A percentile compares a stretch with the other conserved stretches of the same genome.
phyloP scores from a whole-genome alignment of 1,140 invertebrate genomes.

The Halyomorpha halys region DNA sequence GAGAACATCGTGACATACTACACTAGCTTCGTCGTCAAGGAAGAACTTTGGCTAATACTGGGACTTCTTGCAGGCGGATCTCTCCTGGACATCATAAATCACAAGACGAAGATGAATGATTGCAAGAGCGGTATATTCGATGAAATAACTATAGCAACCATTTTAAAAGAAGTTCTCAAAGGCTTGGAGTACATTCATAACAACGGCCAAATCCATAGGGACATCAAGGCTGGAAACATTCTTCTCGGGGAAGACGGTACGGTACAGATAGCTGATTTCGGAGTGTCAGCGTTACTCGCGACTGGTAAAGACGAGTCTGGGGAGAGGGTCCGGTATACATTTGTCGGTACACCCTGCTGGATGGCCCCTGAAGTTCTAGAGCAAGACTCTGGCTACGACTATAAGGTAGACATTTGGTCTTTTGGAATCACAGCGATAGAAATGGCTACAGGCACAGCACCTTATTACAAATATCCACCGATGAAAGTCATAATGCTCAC shows the following conservation, averaged over 20 bases:
- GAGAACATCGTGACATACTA: slow-evolving; percentile 99
- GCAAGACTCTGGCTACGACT: slow-evolving; percentile 97
- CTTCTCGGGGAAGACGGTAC: slow-evolving; percentile 94
- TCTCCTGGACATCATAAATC: slow-evolving; percentile 93
- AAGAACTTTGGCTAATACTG: slow-evolving; percentile 94
- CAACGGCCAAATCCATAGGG: slow-evolving; percentile 97
- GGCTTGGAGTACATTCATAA: slow-evolving; percentile 98
- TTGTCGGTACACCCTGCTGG: slow-evolving; percentile 97
- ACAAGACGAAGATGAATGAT: slow-evolving; percentile 82
- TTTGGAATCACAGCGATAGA: slow-evolving; percentile 98
- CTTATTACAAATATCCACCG: slow-evolving; percentile 97
- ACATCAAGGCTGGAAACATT: slow-evolving; percentile 98
- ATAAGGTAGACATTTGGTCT: slow-evolving; percentile 99
- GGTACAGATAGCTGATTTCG: slow-evolving; percentile 94
- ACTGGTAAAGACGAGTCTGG: slow-evolving; percentile 79
- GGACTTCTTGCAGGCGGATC: slow-evolving; percentile 80
- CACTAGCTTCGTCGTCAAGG: slow-evolving; percentile 94
- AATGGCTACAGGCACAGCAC: slow-evolving; percentile 95
- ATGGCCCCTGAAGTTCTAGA: slow-evolving; percentile 99
- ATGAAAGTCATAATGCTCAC: slow-evolving; percentile 95
- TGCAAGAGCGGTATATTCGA: slow-evolving; percentile 96
- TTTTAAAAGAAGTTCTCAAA: slow-evolving; percentile 94
- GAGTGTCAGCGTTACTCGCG: slow-evolving; percentile 86
- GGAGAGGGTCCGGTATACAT: slow-evolving; percentile 91
- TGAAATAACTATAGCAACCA: slow-evolving; percentile 95